phyloP scores from a whole-genome alignment of 1,140 invertebrate species.

The Macrosteles quadrilineatus region DNA sequence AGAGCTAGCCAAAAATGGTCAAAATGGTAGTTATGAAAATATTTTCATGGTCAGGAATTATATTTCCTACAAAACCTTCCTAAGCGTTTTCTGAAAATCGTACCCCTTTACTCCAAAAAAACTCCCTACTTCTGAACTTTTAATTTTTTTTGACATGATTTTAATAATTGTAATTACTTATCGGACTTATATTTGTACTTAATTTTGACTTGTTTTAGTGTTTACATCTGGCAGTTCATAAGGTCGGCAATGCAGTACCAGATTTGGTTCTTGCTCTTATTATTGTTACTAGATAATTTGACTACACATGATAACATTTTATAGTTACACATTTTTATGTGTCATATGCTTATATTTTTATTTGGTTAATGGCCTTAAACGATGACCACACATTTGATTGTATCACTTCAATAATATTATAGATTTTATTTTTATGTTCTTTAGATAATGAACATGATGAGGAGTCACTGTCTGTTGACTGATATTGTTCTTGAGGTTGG shows the following conservation, averaged over 20 bases:
- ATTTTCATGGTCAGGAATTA: too few relatives aligned
- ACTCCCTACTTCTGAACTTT: too few relatives aligned
- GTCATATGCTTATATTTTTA: too few relatives aligned
- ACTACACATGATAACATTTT: not conserved
- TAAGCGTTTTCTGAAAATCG: too few relatives aligned
- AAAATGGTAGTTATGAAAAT: too few relatives aligned
- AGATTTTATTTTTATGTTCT: slow-evolving; percentile 34
- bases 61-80: too few relatives aligned
- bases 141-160: too few relatives aligned
- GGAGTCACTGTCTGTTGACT: slow-evolving; percentile 84
- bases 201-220: not conserved
- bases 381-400: too few relatives aligned
- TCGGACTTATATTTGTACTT: too few relatives aligned
- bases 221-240: not conserved
- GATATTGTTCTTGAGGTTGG: slow-evolving; percentile 87
- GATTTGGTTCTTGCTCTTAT: not conserved
- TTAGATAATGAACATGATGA: slow-evolving; percentile 86
- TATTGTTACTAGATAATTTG: slow-evolving; percentile 10
- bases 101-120: too few relatives aligned
- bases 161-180: not conserved
- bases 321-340: not conserved
- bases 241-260: not conserved
- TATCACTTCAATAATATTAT: not conserved
- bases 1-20: too few relatives aligned
- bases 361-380: too few relatives aligned